Evolutionary conservation across 2,888 invertebrate species (phyloP), one percentile per base, ranked within the genome.

Genomic region (Diloba caeruleocephala): DNA sequence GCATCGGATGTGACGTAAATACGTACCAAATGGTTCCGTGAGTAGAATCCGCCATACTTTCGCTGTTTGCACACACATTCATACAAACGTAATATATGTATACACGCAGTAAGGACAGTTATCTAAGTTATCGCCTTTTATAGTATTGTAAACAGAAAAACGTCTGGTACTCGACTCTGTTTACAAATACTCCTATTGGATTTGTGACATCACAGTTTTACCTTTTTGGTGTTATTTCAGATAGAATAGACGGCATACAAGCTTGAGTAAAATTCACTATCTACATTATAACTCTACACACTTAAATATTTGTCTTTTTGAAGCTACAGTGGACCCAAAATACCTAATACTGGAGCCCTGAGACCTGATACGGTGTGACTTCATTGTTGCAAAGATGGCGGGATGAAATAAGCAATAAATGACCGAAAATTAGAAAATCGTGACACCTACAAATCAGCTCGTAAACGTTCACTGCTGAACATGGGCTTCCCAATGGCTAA

Each of bases 1-100:
- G 54, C 37, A 69, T 79, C 72, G 79, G 81, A 80, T 64, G 67
- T 81, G 81, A 80, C 76, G 79, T 73, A 80, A 77, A 61, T 62
- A 59, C 46, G 58, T 53, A 62, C 59, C 52, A 60, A 62, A 33
- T 26, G 70, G 79, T 80, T 85, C 80, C 78, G 78, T 66, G 70
- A 76, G 74, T 66, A 43, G 67, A 73, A 79, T 60, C 74, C 76
- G 69, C 45, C 41, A 58, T 63, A 76, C 82, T 83, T 82, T 83
- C 76, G 73, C 74, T 86, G 64, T 84, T 84, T 76, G 78, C 71
- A 51, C 62, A 74, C 66, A 61, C 65, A 78, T 65, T 73, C 54
- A 54, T 42, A 42, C 29, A 15, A 31, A 25, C 15, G 41, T 14
- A 38, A 44, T 10, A 34, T 55, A 56, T 43, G 12, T 34, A 46